Evolutionary conservation across 2,113 vertebrate species (phyloP).

Genomic region (Nothobranchius furzeri): DNA sequence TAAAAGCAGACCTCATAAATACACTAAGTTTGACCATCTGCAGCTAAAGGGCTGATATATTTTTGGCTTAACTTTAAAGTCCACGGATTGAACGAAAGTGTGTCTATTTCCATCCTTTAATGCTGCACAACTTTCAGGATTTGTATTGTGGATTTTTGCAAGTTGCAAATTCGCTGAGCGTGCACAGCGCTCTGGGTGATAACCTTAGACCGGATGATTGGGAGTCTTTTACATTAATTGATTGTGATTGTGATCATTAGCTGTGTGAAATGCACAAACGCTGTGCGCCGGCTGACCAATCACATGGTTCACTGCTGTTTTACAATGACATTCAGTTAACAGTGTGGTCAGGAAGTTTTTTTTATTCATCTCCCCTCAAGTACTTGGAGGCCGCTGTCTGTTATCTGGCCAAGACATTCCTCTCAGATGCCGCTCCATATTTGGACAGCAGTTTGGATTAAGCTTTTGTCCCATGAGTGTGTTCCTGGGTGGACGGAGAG

Average conservation of each 20-base stretch:
- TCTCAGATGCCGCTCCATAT: constrained; percentile 45
- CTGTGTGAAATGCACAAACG: constrained; percentile 37
- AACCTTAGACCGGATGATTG: constrained; percentile 22
- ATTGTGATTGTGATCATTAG: constrained; percentile 53
- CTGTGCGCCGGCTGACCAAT: constrained; percentile 51
- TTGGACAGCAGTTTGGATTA: constrained; percentile 65
- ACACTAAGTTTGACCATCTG: neutral
- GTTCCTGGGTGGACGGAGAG: constrained; percentile 43
- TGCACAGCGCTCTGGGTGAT: constrained; percentile 24
- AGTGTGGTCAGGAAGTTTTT: constrained; percentile 56
- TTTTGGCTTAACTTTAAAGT: constrained; percentile 12
- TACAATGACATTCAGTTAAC: constrained; percentile 52
- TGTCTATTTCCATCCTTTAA: constrained; percentile 19
- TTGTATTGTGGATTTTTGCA: constrained; percentile 16
- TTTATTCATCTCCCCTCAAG: constrained; percentile 27
- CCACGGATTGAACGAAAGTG: neutral
- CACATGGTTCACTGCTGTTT: constrained; percentile 59
- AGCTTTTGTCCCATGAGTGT: constrained; percentile 51
- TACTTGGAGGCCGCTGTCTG: constrained; percentile 41
- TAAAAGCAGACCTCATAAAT: neutral
- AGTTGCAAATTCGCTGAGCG: constrained; percentile 47
- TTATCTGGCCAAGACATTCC: constrained; percentile 65
- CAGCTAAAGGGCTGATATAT: constrained; percentile 2
- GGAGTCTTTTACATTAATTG: constrained; percentile 28
- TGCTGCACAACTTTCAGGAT: constrained; percentile 6